A percentile compares a stretch with the other conserved stretches of the same genome.
Evolutionary conservation across 2,888 invertebrate species (phyloP).

Genomic region (Melitaea athalia): DNA sequence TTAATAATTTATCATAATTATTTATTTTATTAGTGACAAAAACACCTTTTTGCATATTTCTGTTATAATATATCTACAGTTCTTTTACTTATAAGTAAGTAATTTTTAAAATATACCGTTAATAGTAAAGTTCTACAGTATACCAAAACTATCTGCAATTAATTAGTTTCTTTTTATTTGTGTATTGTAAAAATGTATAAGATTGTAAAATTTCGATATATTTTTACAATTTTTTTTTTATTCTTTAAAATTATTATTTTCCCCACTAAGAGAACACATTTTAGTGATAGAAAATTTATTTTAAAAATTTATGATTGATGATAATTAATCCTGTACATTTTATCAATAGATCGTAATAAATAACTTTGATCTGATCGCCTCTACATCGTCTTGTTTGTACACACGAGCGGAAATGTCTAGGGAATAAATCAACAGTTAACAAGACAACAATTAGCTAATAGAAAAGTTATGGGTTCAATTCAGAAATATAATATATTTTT

Average conservation of each 20-base stretch:
- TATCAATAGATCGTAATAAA: slow-evolving; percentile 32
- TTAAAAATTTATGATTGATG: slow-evolving; percentile 11
- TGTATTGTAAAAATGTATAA: too few species aligned
- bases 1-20: not conserved
- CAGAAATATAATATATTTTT: slow-evolving; percentile 6
- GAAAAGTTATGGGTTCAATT: slow-evolving; percentile 25
- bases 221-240: too few species aligned
- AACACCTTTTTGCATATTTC: not conserved
- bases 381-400: slow-evolving; percentile 30
- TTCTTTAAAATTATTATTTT: not conserved
- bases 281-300: not conserved
- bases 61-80: too few species aligned
- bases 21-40: not conserved
- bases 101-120: too few species aligned
- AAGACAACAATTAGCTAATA: slow-evolving; percentile 33
- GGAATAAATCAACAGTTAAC: slow-evolving; percentile 35
- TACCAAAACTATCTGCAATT: too few species aligned
- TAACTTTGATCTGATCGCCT: slow-evolving; percentile 21
- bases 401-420: slow-evolving; percentile 31
- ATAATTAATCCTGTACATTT: slow-evolving; percentile 19
- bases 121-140: too few species aligned
- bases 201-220: too few species aligned
- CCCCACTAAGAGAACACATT: not conserved
- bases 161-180: too few species aligned
- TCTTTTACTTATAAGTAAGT: too few species aligned